phyloP scores from a whole-genome alignment of 2,888 invertebrate genomes.

The Alloplasta piceator region DNA sequence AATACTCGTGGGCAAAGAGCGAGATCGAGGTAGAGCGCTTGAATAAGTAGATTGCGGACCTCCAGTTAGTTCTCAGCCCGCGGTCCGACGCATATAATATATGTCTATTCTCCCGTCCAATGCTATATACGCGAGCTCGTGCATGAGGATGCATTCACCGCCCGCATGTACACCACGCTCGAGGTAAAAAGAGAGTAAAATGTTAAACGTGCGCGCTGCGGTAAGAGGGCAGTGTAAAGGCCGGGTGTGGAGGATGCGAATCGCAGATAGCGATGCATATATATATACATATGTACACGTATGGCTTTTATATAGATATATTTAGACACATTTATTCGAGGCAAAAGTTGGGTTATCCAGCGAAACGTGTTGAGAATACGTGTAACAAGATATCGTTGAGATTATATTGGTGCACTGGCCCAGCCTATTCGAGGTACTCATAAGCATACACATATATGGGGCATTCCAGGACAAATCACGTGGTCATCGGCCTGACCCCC shows the following conservation, averaged over 20 bases:
- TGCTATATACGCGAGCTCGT: constrained; percentile 2
- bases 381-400: constrained; percentile 43
- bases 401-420: constrained; percentile 54
- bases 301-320: neutral
- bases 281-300: constrained; percentile 18
- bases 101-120: constrained; percentile 33
- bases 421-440: constrained; percentile 28
- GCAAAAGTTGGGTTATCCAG: constrained; percentile 49
- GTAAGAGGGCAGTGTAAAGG: constrained; percentile 12
- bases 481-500: no score
- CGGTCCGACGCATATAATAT: constrained; percentile 8
- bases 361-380: constrained; percentile 56
- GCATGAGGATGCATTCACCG: constrained; percentile 32
- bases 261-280: constrained; percentile 56
- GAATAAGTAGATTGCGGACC: constrained; percentile 63
- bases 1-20: constrained; percentile 11
- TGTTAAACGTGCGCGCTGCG: constrained; percentile 7
- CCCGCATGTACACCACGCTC: constrained; percentile 25
- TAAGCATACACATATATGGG: neutral
- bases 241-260: constrained; percentile 62
- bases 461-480: no score
- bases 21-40: constrained; percentile 12
- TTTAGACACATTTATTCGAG: constrained; percentile 20
- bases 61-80: constrained; percentile 45
- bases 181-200: constrained; percentile 57